Conservation (phyloP, 2,113 vertebrate genomes). For the Glaucomys volans region DNA sequence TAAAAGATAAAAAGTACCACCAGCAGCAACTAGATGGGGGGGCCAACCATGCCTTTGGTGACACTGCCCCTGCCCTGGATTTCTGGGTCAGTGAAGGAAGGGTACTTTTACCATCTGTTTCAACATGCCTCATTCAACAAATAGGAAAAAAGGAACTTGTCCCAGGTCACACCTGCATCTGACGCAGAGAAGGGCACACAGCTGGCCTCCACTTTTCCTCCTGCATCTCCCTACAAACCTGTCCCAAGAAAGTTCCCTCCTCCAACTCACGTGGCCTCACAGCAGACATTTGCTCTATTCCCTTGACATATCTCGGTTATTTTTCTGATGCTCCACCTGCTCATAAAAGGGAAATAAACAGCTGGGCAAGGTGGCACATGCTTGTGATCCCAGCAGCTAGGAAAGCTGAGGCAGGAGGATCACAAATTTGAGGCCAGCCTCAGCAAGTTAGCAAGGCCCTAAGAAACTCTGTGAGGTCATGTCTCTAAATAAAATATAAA, state of each 20-base stretch:
- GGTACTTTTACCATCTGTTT: background rate
- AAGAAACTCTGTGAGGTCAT: too few relatives aligned
- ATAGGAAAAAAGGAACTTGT: background rate
- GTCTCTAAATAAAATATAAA: too few relatives aligned
- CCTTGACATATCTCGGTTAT: background rate
- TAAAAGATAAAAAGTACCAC: background rate
- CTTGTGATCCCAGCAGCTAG: too few relatives aligned
- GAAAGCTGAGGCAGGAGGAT: too few relatives aligned
- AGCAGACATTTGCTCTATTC: background rate
- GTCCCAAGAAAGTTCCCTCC: background rate
- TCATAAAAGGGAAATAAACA: background rate
- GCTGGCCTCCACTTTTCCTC: background rate
- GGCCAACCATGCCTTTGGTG: background rate
- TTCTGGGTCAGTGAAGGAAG: background rate
- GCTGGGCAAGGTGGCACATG: too few relatives aligned
- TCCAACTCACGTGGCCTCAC: background rate
- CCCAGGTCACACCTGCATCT: background rate
- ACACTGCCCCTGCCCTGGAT: background rate
- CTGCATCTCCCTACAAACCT: background rate
- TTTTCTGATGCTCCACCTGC: background rate
- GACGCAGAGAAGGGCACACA: background rate
- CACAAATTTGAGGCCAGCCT: too few relatives aligned
- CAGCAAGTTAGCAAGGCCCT: too few relatives aligned
- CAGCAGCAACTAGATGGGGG: accelerated
- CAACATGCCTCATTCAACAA: background rate